Evolutionary conservation across 2,113 vertebrate genomes (phyloP).

Genomic region (Heterotis niloticus): DNA sequence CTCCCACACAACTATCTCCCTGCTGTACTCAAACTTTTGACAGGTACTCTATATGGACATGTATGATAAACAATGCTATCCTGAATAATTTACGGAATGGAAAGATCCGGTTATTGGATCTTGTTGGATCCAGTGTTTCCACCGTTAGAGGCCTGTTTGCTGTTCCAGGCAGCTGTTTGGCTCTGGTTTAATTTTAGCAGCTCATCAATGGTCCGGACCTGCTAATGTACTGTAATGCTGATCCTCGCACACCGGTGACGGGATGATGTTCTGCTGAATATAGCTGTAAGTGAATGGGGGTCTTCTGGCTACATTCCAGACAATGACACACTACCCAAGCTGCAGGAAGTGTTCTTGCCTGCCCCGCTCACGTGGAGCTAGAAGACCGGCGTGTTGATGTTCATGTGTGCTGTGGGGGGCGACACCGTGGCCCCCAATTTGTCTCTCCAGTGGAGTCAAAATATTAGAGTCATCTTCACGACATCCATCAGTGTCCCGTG

Average conservation of each 20-base stretch:
- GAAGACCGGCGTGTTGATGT: not conserved
- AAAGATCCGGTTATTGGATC: too few species aligned
- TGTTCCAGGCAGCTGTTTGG: constrained; percentile 64
- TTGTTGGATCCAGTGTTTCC: too few species aligned
- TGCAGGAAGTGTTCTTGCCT: constrained; percentile 16
- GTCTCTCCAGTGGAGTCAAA: too few species aligned
- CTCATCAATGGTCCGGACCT: constrained; percentile 68
- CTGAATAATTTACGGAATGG: too few species aligned
- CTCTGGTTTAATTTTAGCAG: constrained; percentile 77
- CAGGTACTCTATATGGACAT: too few species aligned
- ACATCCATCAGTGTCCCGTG: too few species aligned
- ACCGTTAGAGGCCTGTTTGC: constrained; percentile 45
- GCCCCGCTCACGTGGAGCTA: constrained; percentile 46
- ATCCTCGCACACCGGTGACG: constrained; percentile 66
- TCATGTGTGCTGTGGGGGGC: too few species aligned
- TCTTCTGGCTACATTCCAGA: constrained; percentile 70
- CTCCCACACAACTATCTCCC: too few species aligned
- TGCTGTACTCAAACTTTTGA: too few species aligned
- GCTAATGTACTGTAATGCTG: constrained; percentile 74
- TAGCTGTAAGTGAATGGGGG: constrained; percentile 70
- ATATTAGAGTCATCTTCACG: too few species aligned
- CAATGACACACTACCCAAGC: constrained; percentile 55
- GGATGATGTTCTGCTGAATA: constrained; percentile 68
- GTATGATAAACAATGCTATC: too few species aligned
- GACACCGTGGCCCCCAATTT: too few species aligned